Evolutionary conservation across 2,888 invertebrate genomes (phyloP), one percentile per base, ranked within the genome.

Genomic region (Nysson spinosus): DNA sequence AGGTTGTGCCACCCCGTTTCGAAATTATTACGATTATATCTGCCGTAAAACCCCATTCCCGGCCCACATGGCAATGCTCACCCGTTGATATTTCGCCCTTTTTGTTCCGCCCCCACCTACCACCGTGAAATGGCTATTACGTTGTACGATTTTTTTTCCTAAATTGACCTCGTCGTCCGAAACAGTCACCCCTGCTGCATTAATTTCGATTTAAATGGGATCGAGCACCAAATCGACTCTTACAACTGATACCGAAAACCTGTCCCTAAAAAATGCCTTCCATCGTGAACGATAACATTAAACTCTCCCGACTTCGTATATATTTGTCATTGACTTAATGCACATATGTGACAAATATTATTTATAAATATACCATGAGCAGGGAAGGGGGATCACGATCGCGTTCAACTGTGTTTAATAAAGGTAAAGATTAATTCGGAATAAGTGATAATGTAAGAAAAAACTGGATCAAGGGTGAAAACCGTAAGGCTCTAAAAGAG

Each of bases 121-220:
- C 77, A 77, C 79, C 79, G 79, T 81, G 79, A 83, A 84, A 84
- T 80, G 75, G 72, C 80, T 77, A 83, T 83, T 83, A 82, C 74
- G 65, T 61, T 56, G 78, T 54, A 64, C 77, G 75, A 81, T 81
- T 81, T 82, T 80, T 80, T n/a, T n/a, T n/a, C n/a, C n/a, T 60
- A 79, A 77, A 78, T 79, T 69, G 69, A 67, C 64, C 65, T 66
- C 70, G 39, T 46, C 5, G 16, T n/a, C 9, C 32, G 37, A 17
- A 34, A 40, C 28, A 37, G 39, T 55, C 62, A 26, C 55, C 61
- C 44, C 26, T 39, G 47, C 54, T n/a, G 61, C 69, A 69, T 75
- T 78, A 69, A 81, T 79, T 75, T 68, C 56, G 46, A 52, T 61
- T 78, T 69, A 67, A 67, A 75, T 73, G 68, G 58, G 30, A 34